Percentiles rank a stretch among this genome's conserved stretches.
phyloP scores from a whole-genome alignment of 2,113 vertebrate genomes.

The Colinus virginianus region DNA sequence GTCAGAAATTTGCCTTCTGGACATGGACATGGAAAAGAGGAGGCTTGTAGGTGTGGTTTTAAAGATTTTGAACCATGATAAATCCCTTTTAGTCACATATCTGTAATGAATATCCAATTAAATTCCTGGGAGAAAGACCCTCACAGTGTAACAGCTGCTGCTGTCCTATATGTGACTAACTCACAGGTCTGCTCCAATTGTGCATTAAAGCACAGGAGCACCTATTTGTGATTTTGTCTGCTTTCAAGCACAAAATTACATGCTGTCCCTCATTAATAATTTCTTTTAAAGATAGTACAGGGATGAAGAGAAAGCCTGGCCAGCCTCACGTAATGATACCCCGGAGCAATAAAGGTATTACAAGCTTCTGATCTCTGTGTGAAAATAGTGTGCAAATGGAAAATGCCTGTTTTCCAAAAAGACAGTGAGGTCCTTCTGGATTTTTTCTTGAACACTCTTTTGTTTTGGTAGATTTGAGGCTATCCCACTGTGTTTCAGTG shows the following conservation, averaged over 20 bases:
- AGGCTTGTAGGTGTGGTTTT: background rate
- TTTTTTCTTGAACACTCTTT: background rate
- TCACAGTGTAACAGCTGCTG: background rate
- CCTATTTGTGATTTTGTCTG: slow-evolving; percentile 6
- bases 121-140: background rate
- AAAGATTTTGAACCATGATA: background rate
- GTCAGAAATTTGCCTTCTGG: slow-evolving; percentile 1
- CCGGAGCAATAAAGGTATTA: background rate
- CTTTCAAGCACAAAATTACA: slow-evolving; percentile 44
- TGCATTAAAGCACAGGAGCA: background rate
- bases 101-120: background rate
- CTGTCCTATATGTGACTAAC: background rate
- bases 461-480: background rate
- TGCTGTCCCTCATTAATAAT: background rate
- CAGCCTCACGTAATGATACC: background rate
- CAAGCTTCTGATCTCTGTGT: background rate
- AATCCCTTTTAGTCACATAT: background rate
- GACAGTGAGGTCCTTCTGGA: background rate
- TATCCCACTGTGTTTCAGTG: background rate
- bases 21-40: background rate
- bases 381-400: background rate
- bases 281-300: slow-evolving; percentile 1
- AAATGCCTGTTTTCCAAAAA: background rate
- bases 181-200: background rate
- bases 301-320: background rate